These are phyloP conservation scores for Leptinotarsa tumamoca DNA, from an alignment of 2,888 invertebrate genomes.

Conservation along the genomic window DNA sequence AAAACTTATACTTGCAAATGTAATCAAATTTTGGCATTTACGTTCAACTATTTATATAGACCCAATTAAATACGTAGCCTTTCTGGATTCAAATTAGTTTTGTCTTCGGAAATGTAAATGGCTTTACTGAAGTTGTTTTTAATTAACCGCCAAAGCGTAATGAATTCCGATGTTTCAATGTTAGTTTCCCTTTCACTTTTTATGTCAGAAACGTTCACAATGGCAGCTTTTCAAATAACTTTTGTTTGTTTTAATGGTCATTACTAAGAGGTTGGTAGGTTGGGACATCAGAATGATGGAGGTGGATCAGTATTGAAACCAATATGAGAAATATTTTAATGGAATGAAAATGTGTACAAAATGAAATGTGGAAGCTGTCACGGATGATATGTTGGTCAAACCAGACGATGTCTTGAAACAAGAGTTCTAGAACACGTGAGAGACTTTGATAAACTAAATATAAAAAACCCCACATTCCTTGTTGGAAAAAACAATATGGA, in stretches of 20 bases:
- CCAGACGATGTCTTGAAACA: no score
- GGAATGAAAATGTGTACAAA: no score
- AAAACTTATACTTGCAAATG: slow-evolving; percentile 41
- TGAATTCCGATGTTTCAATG: slow-evolving; percentile 52
- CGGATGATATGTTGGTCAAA: no score
- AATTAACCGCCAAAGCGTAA: slow-evolving; percentile 54
- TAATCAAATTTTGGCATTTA: slow-evolving; percentile 37
- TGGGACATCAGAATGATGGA: no score
- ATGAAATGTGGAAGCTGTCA: no score
- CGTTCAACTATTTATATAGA: slow-evolving; percentile 36
- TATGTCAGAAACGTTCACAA: neutral
- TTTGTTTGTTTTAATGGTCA: neutral
- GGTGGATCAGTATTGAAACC: no score
- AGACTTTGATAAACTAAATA: no score
- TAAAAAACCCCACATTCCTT: no score
- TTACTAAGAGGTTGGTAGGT: neutral
- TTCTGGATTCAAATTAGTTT: slow-evolving; percentile 48
- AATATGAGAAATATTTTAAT: no score
- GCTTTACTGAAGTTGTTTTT: slow-evolving; percentile 51
- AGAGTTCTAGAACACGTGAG: no score
- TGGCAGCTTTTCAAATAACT: neutral
- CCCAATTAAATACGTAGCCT: slow-evolving; percentile 33
- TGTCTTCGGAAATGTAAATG: slow-evolving; percentile 56
- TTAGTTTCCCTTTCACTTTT: neutral
- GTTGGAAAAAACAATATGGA: no score